Percentiles rank a stretch among this genome's conserved stretches.
Conservation (phyloP, 2,888 invertebrate species). For the Laspeyria flexula region DNA sequence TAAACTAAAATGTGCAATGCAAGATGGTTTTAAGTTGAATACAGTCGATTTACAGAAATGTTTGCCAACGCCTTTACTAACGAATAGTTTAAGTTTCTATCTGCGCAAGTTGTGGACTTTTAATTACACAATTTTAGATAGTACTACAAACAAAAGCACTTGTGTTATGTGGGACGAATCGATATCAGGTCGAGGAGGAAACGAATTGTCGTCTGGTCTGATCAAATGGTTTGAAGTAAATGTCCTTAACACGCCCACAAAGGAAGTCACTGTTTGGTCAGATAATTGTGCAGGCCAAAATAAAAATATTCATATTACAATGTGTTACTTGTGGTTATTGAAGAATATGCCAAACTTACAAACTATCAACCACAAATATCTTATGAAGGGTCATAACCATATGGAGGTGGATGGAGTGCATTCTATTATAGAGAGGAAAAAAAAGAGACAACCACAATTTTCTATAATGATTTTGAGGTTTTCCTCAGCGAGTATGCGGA, state of each 20-base stretch:
- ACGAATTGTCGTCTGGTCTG: constrained; percentile 1
- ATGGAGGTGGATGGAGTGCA: constrained; percentile 9
- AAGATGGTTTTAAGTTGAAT: neutral
- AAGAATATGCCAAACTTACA: neutral
- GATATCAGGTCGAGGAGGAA: constrained; percentile 8
- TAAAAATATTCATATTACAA: constrained; percentile 2
- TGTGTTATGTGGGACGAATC: constrained; percentile 6
- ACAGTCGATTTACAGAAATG: constrained; percentile 21
- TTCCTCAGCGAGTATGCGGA: no score
- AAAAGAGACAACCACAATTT: constrained; percentile 4
- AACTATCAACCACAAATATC: neutral
- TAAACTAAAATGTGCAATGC: neutral
- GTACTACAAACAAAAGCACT: neutral
- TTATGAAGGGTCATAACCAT: constrained; percentile 1
- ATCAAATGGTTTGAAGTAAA: constrained; percentile 5
- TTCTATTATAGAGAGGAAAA: constrained; percentile 10
- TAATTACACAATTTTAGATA: constrained; percentile 6
- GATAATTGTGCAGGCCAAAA: constrained; percentile 2
- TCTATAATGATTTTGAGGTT: neutral
- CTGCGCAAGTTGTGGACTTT: constrained; percentile 18
- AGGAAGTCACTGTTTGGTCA: neutral
- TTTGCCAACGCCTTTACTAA: constrained; percentile 16
- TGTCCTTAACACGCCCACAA: neutral
- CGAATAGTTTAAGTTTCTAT: constrained; percentile 18
- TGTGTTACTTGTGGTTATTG: constrained; percentile 1